phyloP scores from a whole-genome alignment of 2,888 invertebrate species.

The Neria commutata region DNA sequence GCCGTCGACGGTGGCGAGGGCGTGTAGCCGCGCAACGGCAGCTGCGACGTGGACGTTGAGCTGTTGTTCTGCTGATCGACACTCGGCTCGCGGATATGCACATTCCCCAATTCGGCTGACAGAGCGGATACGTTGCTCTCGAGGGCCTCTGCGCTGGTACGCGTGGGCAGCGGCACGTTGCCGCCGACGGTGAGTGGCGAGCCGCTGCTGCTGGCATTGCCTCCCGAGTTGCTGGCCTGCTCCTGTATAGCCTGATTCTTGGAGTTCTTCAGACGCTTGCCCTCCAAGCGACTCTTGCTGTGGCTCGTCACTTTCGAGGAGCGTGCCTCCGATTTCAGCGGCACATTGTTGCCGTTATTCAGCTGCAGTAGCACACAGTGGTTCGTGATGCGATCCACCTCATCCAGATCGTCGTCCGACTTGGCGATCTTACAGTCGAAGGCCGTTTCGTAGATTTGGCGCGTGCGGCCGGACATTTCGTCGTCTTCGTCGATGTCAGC shows the following conservation, averaged over 20 bases:
- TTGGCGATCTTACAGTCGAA: conserved; percentile 86
- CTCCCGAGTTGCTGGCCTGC: conserved; percentile 39
- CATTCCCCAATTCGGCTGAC: conserved; percentile 67
- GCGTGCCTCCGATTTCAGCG: conserved; percentile 62
- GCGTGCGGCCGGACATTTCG: conserved; percentile 66
- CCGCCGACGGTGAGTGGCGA: conserved; percentile 26
- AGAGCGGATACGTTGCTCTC: conserved; percentile 39
- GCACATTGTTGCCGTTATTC: conserved; percentile 53
- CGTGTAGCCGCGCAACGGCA: conserved; percentile 75
- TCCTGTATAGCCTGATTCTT: conserved; percentile 60
- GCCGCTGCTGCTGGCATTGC: conserved; percentile 36
- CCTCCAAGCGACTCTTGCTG: conserved; percentile 50
- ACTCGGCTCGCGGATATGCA: conserved; percentile 63
- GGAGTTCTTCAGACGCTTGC: conserved; percentile 58
- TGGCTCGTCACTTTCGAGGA: conserved; percentile 39
- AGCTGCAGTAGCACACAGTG: conserved; percentile 75
- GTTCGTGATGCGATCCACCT: conserved; percentile 81
- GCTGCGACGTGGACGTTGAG: conserved; percentile 65
- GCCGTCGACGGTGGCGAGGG: conserved; percentile 86
- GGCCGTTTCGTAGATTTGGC: conserved; percentile 87
- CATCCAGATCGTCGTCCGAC: conserved; percentile 79
- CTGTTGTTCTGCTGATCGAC: conserved; percentile 61
- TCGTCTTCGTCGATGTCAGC: conserved; percentile 29
- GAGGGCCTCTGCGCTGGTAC: conserved; percentile 27
- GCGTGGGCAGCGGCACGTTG: conserved; percentile 26